phyloP scores from a whole-genome alignment of 2,113 vertebrate genomes.

The Mystacornis crossleyi region DNA sequence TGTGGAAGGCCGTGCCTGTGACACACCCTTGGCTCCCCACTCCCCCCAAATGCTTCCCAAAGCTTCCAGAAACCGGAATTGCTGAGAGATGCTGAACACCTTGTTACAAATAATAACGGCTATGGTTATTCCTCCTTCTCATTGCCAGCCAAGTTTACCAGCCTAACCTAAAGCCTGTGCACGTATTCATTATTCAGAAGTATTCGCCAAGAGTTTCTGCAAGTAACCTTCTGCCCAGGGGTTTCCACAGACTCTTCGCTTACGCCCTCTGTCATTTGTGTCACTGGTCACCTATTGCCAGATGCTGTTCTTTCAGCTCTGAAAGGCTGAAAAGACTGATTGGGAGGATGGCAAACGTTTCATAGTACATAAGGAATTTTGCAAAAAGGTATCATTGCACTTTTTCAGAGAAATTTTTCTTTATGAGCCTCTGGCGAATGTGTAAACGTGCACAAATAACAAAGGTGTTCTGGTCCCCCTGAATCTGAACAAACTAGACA shows the following conservation, averaged over 20 bases:
- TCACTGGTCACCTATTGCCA: not conserved
- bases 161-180: constrained; percentile 15
- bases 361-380: not conserved
- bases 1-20: not conserved
- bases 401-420: not conserved
- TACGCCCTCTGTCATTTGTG: constrained; percentile 56
- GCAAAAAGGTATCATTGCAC: not conserved
- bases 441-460: constrained; percentile 46
- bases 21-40: not conserved
- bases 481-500: not conserved
- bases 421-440: not conserved
- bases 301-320: not conserved
- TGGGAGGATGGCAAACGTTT: not conserved
- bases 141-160: not conserved
- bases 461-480: not conserved
- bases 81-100: not conserved
- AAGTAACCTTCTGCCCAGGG: not conserved
- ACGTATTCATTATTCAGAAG: constrained; percentile 69
- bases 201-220: constrained; percentile 47
- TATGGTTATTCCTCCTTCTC: not conserved
- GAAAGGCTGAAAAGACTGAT: not conserved
- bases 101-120: not conserved
- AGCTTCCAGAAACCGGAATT: not conserved
- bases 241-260: not conserved
- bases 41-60: not conserved